These are phyloP conservation scores for Tyrophagus putrescentiae DNA, from an alignment of 1,140 invertebrate species.

Conservation along the genomic window DNA sequence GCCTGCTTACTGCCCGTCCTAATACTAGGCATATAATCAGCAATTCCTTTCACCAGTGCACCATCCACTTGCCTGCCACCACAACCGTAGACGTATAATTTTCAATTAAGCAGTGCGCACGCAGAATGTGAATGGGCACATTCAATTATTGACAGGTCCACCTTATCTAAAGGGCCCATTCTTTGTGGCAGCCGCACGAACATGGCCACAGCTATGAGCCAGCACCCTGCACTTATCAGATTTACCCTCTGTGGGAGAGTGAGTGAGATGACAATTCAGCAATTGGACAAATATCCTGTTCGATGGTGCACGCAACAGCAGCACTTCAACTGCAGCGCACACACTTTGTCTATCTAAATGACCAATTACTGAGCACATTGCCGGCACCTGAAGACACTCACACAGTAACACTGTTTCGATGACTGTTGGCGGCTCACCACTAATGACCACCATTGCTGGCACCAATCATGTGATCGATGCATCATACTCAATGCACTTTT, in stretches of 20 bases:
- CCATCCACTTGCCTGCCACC: background rate
- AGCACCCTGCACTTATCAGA: no score
- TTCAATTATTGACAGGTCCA: background rate
- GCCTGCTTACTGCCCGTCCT: background rate
- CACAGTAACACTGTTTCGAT: no score
- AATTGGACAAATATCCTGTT: slow-evolving; percentile 3
- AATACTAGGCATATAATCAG: slow-evolving; percentile 4
- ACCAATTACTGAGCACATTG: background rate
- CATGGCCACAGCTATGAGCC: no score
- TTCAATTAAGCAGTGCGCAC: slow-evolving; percentile 1
- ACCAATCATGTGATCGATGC: no score
- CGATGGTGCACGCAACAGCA: no score
- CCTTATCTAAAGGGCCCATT: background rate
- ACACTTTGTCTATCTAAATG: slow-evolving; percentile 15
- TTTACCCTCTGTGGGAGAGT: no score
- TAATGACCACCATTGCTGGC: no score
- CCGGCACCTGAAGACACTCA: background rate
- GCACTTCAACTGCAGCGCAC: background rate
- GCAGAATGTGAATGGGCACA: no score
- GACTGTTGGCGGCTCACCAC: no score
- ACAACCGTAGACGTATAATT: slow-evolving; percentile 15
- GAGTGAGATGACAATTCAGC: background rate
- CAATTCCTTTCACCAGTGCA: background rate
- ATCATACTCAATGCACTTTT: background rate
- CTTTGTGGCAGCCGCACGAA: background rate